Percentiles rank a stretch among this genome's conserved stretches.
Conservation (phyloP, 2,797 vertebrate genomes). For the Platyrinchus mystaceus region DNA sequence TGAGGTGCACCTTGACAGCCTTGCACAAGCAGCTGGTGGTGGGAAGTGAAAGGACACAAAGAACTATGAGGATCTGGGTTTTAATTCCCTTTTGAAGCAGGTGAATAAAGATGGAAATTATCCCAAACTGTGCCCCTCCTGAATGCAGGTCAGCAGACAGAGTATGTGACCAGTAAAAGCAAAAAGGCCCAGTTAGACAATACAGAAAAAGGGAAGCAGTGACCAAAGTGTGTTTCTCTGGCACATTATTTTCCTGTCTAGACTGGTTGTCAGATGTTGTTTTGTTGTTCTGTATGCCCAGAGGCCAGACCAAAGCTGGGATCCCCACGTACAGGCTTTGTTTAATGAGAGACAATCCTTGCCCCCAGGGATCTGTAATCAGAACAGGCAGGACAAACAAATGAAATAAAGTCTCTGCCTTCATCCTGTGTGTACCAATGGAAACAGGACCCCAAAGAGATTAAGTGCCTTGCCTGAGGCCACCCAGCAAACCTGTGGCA, state of each 20-base stretch:
- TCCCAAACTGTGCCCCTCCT: background rate
- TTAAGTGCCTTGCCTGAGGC: background rate
- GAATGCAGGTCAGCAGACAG: background rate
- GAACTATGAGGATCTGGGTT: background rate
- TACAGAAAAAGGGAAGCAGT: background rate
- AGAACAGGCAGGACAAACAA: conserved; percentile 38
- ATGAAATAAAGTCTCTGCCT: background rate
- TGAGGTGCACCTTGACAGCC: background rate
- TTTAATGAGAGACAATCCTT: conserved; percentile 41
- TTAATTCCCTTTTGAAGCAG: background rate
- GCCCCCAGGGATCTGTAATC: conserved; percentile 27
- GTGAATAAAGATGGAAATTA: background rate
- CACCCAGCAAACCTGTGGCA: conserved; percentile 17
- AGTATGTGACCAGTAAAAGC: background rate
- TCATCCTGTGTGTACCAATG: background rate
- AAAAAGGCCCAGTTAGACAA: background rate
- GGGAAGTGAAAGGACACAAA: background rate
- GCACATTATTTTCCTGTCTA: conserved; percentile 34
- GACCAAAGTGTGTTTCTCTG: conserved; percentile 3
- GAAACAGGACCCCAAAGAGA: background rate
- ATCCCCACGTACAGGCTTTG: conserved; percentile 18
- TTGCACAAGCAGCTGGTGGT: background rate
- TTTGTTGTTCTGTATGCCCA: conserved; percentile 28
- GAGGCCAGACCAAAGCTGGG: conserved; percentile 33
- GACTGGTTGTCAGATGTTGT: conserved; percentile 36